Percentiles rank a stretch among this genome's conserved stretches.
Evolutionary conservation across 1,140 invertebrate genomes (phyloP).

Genomic region (Micrasema longulum): DNA sequence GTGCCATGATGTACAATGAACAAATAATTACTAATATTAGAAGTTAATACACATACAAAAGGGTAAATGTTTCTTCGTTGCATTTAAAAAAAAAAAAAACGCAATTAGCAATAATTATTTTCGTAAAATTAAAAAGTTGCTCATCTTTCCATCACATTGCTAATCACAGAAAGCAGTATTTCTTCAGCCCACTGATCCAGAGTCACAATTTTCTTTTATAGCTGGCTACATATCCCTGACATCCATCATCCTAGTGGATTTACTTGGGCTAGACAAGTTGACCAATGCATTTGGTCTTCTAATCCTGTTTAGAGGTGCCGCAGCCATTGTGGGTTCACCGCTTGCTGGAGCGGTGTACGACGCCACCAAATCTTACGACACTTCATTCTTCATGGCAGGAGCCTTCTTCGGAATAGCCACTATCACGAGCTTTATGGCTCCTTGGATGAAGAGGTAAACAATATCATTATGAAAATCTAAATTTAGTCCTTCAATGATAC

Average conservation of each 20-base stretch:
- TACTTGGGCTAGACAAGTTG: slow-evolving; percentile 93
- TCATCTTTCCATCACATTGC: too few species aligned
- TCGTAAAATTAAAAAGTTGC: too few species aligned
- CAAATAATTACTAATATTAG: too few species aligned
- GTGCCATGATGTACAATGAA: too few species aligned
- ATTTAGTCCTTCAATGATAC: too few species aligned
- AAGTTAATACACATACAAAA: too few species aligned
- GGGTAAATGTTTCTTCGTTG: too few species aligned
- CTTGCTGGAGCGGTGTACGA: slow-evolving; percentile 90
- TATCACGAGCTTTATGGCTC: slow-evolving; percentile 86
- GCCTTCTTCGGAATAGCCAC: slow-evolving; percentile 88
- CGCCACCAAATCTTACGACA: slow-evolving; percentile 83
- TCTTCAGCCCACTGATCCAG: too few species aligned
- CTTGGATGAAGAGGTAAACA: slow-evolving; percentile 67
- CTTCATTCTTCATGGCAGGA: slow-evolving; percentile 94
- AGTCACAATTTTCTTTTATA: slow-evolving; percentile 64
- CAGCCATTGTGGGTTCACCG: slow-evolving; percentile 88
- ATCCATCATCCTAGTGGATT: slow-evolving; percentile 96
- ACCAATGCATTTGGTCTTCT: slow-evolving; percentile 97
- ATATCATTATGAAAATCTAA: too few species aligned
- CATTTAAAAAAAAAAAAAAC: too few species aligned
- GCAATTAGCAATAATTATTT: too few species aligned
- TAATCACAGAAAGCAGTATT: too few species aligned
- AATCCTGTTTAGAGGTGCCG: slow-evolving; percentile 93
- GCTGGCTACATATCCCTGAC: slow-evolving; percentile 97